Evolutionary conservation across 2,113 vertebrate species (phyloP).

Genomic region (Syngnathus floridae): DNA sequence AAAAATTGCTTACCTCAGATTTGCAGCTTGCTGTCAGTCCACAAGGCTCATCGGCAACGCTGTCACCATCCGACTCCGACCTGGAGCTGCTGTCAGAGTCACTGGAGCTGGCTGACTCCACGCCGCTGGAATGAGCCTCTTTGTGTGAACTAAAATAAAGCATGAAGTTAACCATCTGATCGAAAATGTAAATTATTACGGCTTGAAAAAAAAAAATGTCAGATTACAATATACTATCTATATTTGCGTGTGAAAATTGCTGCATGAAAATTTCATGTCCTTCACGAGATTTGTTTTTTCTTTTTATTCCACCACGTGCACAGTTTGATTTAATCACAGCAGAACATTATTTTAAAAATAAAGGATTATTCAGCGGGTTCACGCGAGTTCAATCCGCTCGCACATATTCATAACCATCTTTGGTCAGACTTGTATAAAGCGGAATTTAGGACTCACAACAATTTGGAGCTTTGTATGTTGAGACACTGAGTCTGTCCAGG

Average conservation of each 20-base stretch:
- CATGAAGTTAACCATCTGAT: background rate
- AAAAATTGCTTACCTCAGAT: constrained; percentile 43
- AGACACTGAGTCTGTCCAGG: constrained; percentile 21
- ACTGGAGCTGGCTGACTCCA: constrained; percentile 79
- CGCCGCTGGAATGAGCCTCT: constrained; percentile 75
- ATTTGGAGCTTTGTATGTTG: constrained; percentile 26
- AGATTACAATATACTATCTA: too few species aligned
- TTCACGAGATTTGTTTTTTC: background rate
- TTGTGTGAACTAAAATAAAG: constrained; percentile 60
- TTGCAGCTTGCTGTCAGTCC: constrained; percentile 35
- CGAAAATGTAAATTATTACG: too few species aligned
- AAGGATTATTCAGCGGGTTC: background rate
- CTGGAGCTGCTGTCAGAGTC: constrained; percentile 86
- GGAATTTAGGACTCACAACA: constrained; percentile 39
- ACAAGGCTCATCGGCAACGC: constrained; percentile 66
- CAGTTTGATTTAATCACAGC: background rate
- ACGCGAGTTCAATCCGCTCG: constrained; percentile 1
- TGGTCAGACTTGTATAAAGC: background rate
- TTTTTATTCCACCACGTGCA: background rate
- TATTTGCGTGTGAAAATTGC: too few species aligned
- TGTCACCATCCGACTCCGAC: constrained; percentile 78
- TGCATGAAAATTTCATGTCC: too few species aligned
- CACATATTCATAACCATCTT: background rate
- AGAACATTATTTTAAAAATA: background rate
- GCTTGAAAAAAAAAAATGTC: too few species aligned